phyloP scores from a whole-genome alignment of 2,888 invertebrate genomes.

The Pseudeuparius sepicola region DNA sequence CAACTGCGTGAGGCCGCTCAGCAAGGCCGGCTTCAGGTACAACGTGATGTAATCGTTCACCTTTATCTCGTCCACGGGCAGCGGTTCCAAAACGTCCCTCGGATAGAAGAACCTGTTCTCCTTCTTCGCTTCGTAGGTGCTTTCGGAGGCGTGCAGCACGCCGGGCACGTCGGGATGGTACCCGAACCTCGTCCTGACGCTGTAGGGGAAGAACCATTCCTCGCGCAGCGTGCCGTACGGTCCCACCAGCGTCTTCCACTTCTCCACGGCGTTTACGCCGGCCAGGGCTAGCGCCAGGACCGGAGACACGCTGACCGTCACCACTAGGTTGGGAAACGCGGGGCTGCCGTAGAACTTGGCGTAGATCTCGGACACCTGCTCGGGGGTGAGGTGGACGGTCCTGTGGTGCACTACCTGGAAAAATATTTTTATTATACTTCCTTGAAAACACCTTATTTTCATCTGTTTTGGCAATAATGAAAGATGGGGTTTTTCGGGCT shows the following conservation, averaged over 20 bases:
- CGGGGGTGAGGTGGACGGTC: conserved; percentile 63
- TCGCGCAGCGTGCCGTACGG: conserved; percentile 57
- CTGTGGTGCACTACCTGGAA: too few relatives aligned
- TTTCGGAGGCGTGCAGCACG: conserved; percentile 71
- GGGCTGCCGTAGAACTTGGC: conserved; percentile 60
- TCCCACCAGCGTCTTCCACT: conserved; percentile 65
- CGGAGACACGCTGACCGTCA: conserved; percentile 69
- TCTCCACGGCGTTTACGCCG: conserved; percentile 57
- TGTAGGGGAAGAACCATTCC: conserved; percentile 59
- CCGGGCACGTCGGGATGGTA: conserved; percentile 54
- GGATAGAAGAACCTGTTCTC: conserved; percentile 89
- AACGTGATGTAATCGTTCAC: conserved; percentile 60
- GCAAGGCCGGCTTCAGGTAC: conserved; percentile 53
- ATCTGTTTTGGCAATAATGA: too few relatives aligned
- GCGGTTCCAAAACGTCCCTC: conserved; percentile 66
- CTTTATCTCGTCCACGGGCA: conserved; percentile 48
- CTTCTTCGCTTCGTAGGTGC: conserved; percentile 51
- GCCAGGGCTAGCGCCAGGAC: conserved; percentile 62
- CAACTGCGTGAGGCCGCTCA: conserved; percentile 53
- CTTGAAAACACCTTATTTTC: too few relatives aligned
- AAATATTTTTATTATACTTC: too few relatives aligned
- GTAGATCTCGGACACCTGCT: conserved; percentile 80
- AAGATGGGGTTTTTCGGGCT: too few relatives aligned
- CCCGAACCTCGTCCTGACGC: conserved; percentile 64
- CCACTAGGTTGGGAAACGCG: conserved; percentile 68